Evolutionary conservation across 2,888 invertebrate genomes (phyloP).

Genomic region (Cerastoderma edule): DNA sequence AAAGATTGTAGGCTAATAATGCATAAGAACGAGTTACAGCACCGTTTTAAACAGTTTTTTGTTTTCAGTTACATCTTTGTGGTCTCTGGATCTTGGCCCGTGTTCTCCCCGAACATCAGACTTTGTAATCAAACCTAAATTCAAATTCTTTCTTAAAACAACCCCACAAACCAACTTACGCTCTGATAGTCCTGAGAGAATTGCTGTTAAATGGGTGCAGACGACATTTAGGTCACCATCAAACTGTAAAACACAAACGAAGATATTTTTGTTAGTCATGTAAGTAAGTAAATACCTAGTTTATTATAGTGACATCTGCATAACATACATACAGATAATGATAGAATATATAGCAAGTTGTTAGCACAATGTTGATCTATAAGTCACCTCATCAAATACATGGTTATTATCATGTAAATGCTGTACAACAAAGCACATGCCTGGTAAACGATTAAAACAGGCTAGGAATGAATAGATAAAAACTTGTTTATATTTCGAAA

Average conservation of each 20-base stretch:
- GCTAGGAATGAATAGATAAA: too few species aligned
- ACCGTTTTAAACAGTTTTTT: not conserved
- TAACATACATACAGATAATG: not conserved
- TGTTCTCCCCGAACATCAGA: not conserved
- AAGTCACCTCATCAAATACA: not conserved
- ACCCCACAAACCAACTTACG: conserved; percentile 3
- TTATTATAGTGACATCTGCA: too few species aligned
- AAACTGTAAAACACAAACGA: not conserved
- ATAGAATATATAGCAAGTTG: not conserved
- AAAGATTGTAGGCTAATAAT: not conserved
- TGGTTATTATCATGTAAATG: not conserved
- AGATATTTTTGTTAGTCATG: too few species aligned
- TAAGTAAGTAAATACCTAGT: too few species aligned
- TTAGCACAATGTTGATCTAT: not conserved
- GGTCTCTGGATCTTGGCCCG: not conserved
- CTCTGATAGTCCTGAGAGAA: not conserved
- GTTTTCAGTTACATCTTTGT: not conserved
- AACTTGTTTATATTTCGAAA: too few species aligned
- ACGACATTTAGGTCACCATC: not conserved
- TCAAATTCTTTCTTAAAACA: not conserved
- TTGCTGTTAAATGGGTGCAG: conserved; percentile 8
- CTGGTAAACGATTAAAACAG: not conserved
- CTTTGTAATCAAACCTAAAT: not conserved
- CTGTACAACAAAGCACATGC: not conserved
- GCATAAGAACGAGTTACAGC: not conserved